Evolutionary conservation across 2,888 invertebrate species (phyloP), one percentile per base, ranked within the genome.

Genomic region (Mythimna impura): DNA sequence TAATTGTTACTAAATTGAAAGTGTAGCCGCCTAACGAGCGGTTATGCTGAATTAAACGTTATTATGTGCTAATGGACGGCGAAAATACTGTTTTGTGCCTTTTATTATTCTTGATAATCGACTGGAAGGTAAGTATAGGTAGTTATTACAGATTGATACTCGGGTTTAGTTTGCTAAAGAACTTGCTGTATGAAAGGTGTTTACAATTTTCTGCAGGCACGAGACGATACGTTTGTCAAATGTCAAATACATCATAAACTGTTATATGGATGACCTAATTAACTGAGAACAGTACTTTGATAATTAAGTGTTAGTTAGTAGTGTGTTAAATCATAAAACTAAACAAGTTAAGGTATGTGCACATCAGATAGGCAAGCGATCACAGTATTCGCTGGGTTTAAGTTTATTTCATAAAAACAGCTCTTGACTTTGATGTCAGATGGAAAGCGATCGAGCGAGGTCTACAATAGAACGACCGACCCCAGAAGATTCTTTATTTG

Each of bases 1-100:
- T 85, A 87, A 85, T 85, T 87, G 83, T 79, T 75, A 55, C 77
- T 67, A 75, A 87, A 82, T 83, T 75, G 66, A 76, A 80, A 80
- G 73, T 80, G 73, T 84, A 25, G 67, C 70, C 30, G 43, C 67
- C 47, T 76, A 76, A 81, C 72, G 70, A 71, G 40, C 63, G 25
- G 66, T 78, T 74, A 73, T 66, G 68, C 43, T 70, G 64, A 71
- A 86, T 69, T 76, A 64, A 55, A 50, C 30, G 72, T 73, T 84
- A 80, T 78, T 71, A 77, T 52, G 73, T 76, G 69, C 47, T 78
- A 78, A 82, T 86, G 69, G 40, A 66, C 54, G 61, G 63, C 10
- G 14, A 68, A 73, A 83, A 67, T 52, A 64, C 34, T 40, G 30
- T 57, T 58, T 55, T 36, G 2, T 10, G 14, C 22, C 20, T 66